A percentile compares a stretch with the other conserved stretches of the same genome.
Conservation (phyloP, 2,888 invertebrate genomes). For the Campoplex nolae region DNA sequence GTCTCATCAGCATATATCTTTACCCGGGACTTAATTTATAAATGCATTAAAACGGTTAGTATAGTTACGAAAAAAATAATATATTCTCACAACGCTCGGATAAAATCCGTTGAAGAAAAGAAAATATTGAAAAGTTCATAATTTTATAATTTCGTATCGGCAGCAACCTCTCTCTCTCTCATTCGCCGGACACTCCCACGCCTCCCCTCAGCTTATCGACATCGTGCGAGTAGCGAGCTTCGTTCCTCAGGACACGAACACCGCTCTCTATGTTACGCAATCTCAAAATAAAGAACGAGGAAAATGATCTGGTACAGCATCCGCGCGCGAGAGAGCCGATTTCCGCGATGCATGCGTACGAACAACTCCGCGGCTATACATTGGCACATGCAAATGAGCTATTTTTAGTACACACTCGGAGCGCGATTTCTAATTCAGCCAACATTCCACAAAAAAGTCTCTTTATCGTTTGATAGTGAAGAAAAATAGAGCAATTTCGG, state of each 20-base stretch:
- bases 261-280: neutral
- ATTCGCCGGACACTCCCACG: conserved; percentile 77
- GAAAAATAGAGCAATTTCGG: too few relatives aligned
- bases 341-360: neutral
- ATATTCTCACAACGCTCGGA: neutral
- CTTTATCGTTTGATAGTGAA: too few relatives aligned
- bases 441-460: too few relatives aligned
- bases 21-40: neutral
- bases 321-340: neutral
- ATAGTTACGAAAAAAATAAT: neutral
- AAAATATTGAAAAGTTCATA: neutral
- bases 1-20: conserved; percentile 36
- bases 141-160: conserved; percentile 39
- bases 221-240: conserved; percentile 10
- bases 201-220: conserved; percentile 72
- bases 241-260: conserved; percentile 8
- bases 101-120: neutral
- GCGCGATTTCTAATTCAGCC: too few relatives aligned
- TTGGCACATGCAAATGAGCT: neutral
- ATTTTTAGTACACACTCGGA: too few relatives aligned
- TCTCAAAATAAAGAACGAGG: neutral
- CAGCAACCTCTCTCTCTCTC: conserved; percentile 74
- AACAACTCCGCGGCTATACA: neutral
- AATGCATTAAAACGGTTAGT: neutral
- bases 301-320: conserved; percentile 22